Conservation (phyloP, 1,140 invertebrate genomes). For the Chrysopa pallens region DNA sequence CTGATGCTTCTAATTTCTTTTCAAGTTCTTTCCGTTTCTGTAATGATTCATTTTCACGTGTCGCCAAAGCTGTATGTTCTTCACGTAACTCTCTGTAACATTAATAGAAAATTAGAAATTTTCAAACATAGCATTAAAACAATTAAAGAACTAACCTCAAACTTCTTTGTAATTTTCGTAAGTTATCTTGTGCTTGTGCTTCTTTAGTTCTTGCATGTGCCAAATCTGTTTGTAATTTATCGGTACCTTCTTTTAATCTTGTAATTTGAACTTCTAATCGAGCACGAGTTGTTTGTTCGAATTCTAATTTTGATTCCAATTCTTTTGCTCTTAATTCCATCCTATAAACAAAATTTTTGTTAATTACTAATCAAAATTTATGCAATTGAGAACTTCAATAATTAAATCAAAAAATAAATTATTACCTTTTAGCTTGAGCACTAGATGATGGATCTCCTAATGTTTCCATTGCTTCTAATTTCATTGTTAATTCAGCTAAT, state of each 20-base stretch:
- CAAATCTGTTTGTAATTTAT: slow-evolving; percentile 58
- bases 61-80: slow-evolving; percentile 39
- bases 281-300: slow-evolving; percentile 69
- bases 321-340: slow-evolving; percentile 72
- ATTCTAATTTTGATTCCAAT: slow-evolving; percentile 71
- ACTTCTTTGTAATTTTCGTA: slow-evolving; percentile 49
- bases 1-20: slow-evolving; percentile 44
- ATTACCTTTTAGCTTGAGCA: slow-evolving; percentile 40
- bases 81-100: slow-evolving; percentile 46
- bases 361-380: no score
- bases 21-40: slow-evolving; percentile 48
- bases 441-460: slow-evolving; percentile 58
- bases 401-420: no score
- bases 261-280: slow-evolving; percentile 69
- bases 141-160: slow-evolving; percentile 13
- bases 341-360: slow-evolving; percentile 20
- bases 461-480: slow-evolving; percentile 61
- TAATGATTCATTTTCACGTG: slow-evolving; percentile 52
- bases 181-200: slow-evolving; percentile 52
- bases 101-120: slow-evolving; percentile 8
- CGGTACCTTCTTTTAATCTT: slow-evolving; percentile 66
- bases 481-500: slow-evolving; percentile 51
- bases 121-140: neutral
- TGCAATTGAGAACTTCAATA: no score
- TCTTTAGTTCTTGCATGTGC: slow-evolving; percentile 50